These are phyloP conservation scores for Tachyglossus aculeatus DNA, from an alignment of 2,797 vertebrate genomes.

Conservation along the genomic window DNA sequence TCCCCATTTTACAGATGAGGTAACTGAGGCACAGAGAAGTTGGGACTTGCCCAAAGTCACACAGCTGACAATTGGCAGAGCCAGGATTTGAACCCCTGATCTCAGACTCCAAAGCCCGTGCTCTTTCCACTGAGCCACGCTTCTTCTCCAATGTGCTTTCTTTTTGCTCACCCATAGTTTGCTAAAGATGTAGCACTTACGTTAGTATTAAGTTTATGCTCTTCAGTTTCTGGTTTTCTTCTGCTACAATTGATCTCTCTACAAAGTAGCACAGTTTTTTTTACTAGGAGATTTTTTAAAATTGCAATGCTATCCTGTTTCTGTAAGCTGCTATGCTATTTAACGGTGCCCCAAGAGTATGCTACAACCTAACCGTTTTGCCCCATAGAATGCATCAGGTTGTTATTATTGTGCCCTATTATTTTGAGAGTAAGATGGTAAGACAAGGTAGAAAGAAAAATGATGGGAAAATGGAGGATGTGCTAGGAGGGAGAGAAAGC, in stretches of 20 bases:
- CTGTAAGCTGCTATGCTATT: rapidly evolving
- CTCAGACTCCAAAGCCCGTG: too few relatives aligned
- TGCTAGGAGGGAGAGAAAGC: too few relatives aligned
- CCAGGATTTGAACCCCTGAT: too few relatives aligned
- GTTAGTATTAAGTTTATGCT: too few relatives aligned
- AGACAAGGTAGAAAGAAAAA: too few relatives aligned
- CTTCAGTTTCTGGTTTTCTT: rapidly evolving
- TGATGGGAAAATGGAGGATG: too few relatives aligned
- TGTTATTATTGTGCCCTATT: rapidly evolving
- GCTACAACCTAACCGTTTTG: background rate
- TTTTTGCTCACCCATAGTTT: background rate
- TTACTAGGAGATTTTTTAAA: rapidly evolving
- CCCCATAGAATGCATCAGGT: background rate
- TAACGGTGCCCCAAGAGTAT: background rate
- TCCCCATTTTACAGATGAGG: too few relatives aligned
- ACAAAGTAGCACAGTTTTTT: rapidly evolving
- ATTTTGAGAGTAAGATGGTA: background rate
- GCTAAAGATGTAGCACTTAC: too few relatives aligned
- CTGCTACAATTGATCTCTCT: background rate
- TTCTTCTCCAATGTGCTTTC: background rate
- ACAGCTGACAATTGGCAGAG: too few relatives aligned
- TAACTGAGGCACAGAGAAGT: too few relatives aligned
- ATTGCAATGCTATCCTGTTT: rapidly evolving
- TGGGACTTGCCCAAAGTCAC: too few relatives aligned
- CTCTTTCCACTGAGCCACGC: too few relatives aligned